Evolutionary conservation across 1,140 invertebrate species (phyloP).

Genomic region (Drosophila fuyamai): DNA sequence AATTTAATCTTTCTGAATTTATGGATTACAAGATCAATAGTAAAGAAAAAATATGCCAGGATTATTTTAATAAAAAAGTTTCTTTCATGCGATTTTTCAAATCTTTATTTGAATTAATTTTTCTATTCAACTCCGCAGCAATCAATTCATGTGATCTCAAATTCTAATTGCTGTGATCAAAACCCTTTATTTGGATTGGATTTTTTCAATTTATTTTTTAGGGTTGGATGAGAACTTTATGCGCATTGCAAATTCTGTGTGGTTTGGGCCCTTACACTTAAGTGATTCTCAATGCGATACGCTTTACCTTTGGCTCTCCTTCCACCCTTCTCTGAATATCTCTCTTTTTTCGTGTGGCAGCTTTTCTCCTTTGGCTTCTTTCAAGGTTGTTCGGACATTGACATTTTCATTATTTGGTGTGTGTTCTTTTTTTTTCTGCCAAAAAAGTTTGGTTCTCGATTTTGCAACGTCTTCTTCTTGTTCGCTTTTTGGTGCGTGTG

Average conservation of each 20-base stretch:
- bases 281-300: conserved; percentile 55
- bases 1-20: too few species aligned
- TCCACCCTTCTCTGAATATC: conserved; percentile 18
- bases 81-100: neutral
- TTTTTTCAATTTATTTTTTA: conserved; percentile 25
- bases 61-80: neutral
- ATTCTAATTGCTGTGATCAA: conserved; percentile 32
- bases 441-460: conserved; percentile 70
- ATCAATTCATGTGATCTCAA: conserved; percentile 18
- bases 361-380: conserved; percentile 84
- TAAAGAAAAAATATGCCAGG: too few species aligned
- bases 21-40: too few species aligned
- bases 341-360: conserved; percentile 45
- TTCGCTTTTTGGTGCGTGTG: conserved; percentile 61
- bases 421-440: conserved; percentile 39
- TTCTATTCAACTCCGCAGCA: conserved; percentile 40
- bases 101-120: conserved; percentile 5
- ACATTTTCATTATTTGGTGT: conserved; percentile 79
- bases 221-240: conserved; percentile 49
- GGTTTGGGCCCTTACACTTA: conserved; percentile 61
- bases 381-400: conserved; percentile 84
- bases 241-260: conserved; percentile 67
- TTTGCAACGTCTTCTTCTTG: conserved; percentile 33
- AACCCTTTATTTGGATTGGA: conserved; percentile 30
- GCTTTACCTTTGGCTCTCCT: conserved; percentile 23